Evolutionary conservation across 2,888 invertebrate genomes (phyloP), one percentile per base, ranked within the genome.

Genomic region (Cryptus viduatorius): DNA sequence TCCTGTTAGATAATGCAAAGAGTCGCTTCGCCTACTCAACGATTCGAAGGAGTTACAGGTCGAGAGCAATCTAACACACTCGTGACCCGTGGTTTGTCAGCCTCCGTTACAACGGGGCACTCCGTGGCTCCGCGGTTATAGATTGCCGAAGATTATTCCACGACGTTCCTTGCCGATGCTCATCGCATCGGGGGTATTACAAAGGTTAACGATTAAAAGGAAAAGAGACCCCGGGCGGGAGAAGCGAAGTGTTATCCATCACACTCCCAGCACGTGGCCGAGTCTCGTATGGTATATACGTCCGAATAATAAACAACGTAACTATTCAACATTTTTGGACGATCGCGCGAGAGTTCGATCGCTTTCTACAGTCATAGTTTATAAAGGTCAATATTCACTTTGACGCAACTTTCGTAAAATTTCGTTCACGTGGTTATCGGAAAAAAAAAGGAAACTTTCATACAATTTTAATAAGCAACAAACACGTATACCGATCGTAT

Each of bases 131-230:
- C n/a, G 46, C 16, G 42, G 59, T 76, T 82, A 65, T 76, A 71
- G 48, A 44, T 81, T 64, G 69, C 61, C 69, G 61, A 61, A 64
- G 50, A 82, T 82, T 71, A 82, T 76, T 46, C 50, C n/a, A 16
- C 53, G 61, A 69, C 76, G 29, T 48, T 71, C 31, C 37, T 59
- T 50, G 61, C 61, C 61, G 68, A 59, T 46, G 46, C 64, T 29
- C 64, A 65, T 65, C 44, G 29, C 42, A 71, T 42, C 76, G 69
- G 44, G 68, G 44, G 68, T 76, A 69, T 76, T 64, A 69, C 69
- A 82, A 65, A 82, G 81, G 76, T 76, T 82, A 82, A 76, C 68
- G 76, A 82, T 76, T 75, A 50, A 73, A 65, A 73, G 67, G 61
- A 76, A 7, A 37, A 53, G 64, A 76, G 61, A 76, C 81, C 68